Evolutionary conservation across 2,797 vertebrate genomes (phyloP).

Genomic region (Catostomus latipinnis): DNA sequence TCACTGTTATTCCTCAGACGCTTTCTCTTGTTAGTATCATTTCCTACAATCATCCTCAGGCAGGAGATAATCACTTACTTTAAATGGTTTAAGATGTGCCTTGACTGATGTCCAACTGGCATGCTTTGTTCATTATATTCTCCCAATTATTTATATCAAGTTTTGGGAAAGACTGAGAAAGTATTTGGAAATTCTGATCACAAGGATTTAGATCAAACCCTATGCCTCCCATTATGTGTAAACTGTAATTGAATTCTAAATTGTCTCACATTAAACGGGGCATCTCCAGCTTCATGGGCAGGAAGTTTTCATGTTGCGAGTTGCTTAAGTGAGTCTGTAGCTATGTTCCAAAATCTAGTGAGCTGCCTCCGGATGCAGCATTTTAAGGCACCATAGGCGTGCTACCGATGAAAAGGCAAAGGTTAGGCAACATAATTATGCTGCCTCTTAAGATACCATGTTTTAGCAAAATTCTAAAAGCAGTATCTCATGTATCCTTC

Average conservation of each 20-base stretch:
- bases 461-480: too few species aligned
- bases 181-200: constrained; percentile 34
- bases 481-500: too few species aligned
- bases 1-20: constrained; percentile 35
- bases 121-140: constrained; percentile 28
- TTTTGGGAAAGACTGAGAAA: constrained; percentile 28
- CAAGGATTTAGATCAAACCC: constrained; percentile 46
- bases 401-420: too few species aligned
- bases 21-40: constrained; percentile 26
- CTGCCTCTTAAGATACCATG: too few species aligned
- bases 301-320: constrained; percentile 23
- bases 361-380: too few species aligned
- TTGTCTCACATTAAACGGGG: constrained; percentile 47
- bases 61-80: constrained; percentile 31
- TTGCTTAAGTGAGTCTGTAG: not conserved
- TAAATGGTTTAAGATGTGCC: constrained; percentile 49
- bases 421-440: too few species aligned
- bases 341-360: too few species aligned
- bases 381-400: too few species aligned
- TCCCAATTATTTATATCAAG: constrained; percentile 33
- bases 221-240: constrained; percentile 28
- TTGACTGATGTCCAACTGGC: constrained; percentile 31
- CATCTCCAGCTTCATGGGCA: constrained; percentile 19
- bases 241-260: constrained; percentile 45
- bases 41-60: constrained; percentile 31